Conservation (phyloP, 2,888 invertebrate genomes). For the Drosophila anomalipes region DNA sequence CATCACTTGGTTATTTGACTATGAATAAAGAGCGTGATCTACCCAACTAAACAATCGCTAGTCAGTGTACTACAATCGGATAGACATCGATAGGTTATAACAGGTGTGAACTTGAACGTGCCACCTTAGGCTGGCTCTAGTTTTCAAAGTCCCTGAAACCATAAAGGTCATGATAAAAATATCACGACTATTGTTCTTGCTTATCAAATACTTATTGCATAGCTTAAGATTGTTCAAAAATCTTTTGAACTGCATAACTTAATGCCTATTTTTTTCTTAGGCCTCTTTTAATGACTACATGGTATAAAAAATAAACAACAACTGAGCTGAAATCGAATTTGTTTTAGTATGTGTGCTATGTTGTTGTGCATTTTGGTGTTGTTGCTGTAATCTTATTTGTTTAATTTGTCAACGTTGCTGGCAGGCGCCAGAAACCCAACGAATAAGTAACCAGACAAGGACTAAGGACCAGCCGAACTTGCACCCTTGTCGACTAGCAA, state of each 20-base stretch:
- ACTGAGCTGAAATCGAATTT: conserved; percentile 65
- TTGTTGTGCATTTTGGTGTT: conserved; percentile 20
- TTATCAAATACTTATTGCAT: neutral
- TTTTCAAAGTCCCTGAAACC: neutral
- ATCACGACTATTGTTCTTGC: neutral
- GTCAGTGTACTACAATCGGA: neutral
- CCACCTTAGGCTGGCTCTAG: neutral
- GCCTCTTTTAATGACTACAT: neutral
- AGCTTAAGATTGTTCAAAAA: neutral
- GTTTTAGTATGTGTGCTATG: conserved; percentile 8
- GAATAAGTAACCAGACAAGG: conserved; percentile 4
- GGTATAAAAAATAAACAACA: conserved; percentile 18
- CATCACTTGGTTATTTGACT: neutral
- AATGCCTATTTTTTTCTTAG: neutral
- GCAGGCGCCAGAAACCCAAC: conserved; percentile 17
- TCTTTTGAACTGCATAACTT: neutral
- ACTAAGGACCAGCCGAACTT: conserved; percentile 10
- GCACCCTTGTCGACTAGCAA: conserved; percentile 43
- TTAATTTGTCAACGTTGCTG: conserved; percentile 68
- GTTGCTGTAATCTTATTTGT: conserved; percentile 72
- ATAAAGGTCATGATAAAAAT: neutral
- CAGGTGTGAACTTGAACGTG: neutral
- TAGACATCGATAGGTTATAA: neutral
- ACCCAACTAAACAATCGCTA: neutral
- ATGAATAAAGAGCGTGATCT: neutral